Conservation (phyloP, 2,113 vertebrate genomes). For the Rhadina sibilatrix region DNA sequence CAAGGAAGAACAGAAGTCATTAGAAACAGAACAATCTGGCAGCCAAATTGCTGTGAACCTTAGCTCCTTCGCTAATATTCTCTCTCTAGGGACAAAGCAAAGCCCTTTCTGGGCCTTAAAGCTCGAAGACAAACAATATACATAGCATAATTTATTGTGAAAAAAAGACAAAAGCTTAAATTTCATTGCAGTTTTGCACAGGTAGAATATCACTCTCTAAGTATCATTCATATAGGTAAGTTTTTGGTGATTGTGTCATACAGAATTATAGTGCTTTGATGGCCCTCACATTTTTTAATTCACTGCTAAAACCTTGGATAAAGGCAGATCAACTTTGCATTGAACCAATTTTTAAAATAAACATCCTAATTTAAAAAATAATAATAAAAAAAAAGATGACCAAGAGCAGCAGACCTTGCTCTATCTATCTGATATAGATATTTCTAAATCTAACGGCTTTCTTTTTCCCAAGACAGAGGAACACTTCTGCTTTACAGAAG, state of each 20-base stretch:
- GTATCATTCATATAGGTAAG: neutral
- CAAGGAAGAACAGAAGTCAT: constrained; percentile 45
- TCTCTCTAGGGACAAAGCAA: neutral
- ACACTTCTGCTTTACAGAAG: neutral
- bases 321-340: neutral
- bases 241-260: neutral
- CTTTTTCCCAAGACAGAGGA: neutral
- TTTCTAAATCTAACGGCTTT: neutral
- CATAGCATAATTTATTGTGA: neutral
- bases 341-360: neutral
- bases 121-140: neutral
- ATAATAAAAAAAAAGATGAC: fast-evolving
- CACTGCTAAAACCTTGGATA: neutral
- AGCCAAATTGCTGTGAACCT: neutral
- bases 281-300: neutral
- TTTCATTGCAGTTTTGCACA: neutral
- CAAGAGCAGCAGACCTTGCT: neutral
- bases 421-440: neutral
- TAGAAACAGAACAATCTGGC: constrained; percentile 17
- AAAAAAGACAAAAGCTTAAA: neutral
- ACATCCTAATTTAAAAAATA: neutral
- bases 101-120: neutral
- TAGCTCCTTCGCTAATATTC: neutral
- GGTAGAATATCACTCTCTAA: neutral
- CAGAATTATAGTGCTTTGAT: neutral